Evolutionary conservation across 2,113 vertebrate species (phyloP).

Genomic region (Aramus guarauna): DNA sequence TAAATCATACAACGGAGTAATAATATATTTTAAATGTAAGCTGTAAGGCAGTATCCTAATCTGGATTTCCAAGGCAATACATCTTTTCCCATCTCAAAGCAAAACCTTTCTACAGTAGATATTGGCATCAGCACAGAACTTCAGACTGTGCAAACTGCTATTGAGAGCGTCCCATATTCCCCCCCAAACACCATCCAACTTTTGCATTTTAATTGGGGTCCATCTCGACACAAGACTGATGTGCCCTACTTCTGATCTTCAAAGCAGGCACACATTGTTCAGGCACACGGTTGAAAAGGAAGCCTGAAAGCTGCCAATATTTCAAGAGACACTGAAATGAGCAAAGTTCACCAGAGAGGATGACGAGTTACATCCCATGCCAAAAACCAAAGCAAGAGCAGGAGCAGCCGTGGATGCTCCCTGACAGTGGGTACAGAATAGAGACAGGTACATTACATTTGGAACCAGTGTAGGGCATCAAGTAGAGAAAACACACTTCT

Average conservation of each 20-base stretch:
- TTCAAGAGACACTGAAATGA: background rate
- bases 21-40: background rate
- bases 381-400: background rate
- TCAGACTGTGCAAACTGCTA: background rate
- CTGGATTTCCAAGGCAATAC: background rate
- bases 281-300: background rate
- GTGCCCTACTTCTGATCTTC: background rate
- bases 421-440: background rate
- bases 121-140: background rate
- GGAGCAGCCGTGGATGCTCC: background rate
- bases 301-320: background rate
- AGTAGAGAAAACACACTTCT: background rate
- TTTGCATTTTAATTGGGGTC: background rate
- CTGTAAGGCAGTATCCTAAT: background rate
- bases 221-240: background rate
- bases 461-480: background rate
- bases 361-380: background rate
- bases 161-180: background rate
- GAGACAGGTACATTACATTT: fast-evolving
- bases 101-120: background rate
- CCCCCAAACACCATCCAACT: background rate
- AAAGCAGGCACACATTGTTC: background rate
- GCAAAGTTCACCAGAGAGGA: background rate
- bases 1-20: background rate
- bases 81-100: background rate